Evolutionary conservation across 2,797 vertebrate species (phyloP), one percentile per base, ranked within the genome.

Genomic region (Tangara arthus): DNA sequence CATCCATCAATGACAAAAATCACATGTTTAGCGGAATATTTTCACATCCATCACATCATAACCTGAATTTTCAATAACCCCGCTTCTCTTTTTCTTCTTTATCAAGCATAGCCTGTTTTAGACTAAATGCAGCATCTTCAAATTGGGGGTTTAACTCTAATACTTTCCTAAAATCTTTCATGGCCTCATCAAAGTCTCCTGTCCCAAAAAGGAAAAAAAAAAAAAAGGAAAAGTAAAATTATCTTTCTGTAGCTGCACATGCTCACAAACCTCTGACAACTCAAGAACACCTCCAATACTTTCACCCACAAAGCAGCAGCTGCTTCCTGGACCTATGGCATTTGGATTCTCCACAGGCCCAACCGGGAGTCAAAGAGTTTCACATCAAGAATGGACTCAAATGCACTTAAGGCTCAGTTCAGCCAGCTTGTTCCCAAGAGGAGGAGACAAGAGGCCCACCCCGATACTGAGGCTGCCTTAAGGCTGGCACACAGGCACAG

Each of bases 131-230:
- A 92, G 99, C 99, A 95, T 99, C 99, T 98, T 99, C 98, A 97
- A 99, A 99, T 70, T 97, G 95, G 44, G 98, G 98, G 91, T 99
- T 99, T 95, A 99, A 96, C 46, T 98, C 97, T 93, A 99, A 95
- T 7, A 97, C 98, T 92, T 98, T 99, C 94, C 98, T 98, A 97
- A 99, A 99, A 97, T 99, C 99, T 56, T 95, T 97, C 84, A 98
- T 97, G n/a, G 99, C 99, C 18, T 99, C 98, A 19, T 99, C 98
- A 85, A 98, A 99, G 96, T 98, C 98, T 61, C 99, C 99, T 99
- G 95, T 80, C 12, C 28, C 82, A 76, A 82, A 75, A 26, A 41
- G 24, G 24, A 22, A 53, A 26, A 15, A 42, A 27, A 37, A 35
- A 7, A 4, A 27, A 32, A 5, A 65, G 12, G 9, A 53, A 27